Conservation (phyloP, 2,888 invertebrate genomes). For the Hoplodrina ambigua region DNA sequence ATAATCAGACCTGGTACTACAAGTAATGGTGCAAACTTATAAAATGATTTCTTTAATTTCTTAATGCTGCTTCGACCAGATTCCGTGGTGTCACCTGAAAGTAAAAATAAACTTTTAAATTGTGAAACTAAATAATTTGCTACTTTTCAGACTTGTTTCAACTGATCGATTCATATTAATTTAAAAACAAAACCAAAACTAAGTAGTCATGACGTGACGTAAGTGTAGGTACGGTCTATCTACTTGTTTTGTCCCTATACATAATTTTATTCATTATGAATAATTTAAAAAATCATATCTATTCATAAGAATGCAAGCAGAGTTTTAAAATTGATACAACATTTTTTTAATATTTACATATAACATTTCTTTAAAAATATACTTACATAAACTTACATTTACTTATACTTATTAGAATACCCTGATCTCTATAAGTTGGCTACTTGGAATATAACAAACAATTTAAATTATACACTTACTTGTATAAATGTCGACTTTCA, state of each 20-base stretch:
- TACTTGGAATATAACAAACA: not conserved
- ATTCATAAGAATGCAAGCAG: not conserved
- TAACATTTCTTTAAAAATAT: too few relatives aligned
- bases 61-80: conserved; percentile 78
- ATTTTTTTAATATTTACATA: too few relatives aligned
- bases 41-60: conserved; percentile 80
- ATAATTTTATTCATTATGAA: not conserved
- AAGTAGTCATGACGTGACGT: too few relatives aligned
- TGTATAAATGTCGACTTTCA: conserved; percentile 86
- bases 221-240: too few relatives aligned
- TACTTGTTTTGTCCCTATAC: too few relatives aligned
- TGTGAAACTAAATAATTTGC: conserved; percentile 29
- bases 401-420: not conserved
- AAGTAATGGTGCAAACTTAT: conserved; percentile 88
- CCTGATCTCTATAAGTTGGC: not conserved
- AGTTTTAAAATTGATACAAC: too few relatives aligned
- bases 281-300: not conserved
- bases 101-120: conserved; percentile 29
- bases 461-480: conserved; percentile 73
- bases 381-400: too few relatives aligned
- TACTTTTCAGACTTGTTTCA: conserved; percentile 25
- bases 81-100: conserved; percentile 73
- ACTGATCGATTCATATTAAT: not conserved
- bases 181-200: not conserved
- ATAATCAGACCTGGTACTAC: conserved; percentile 92